Percentiles rank a stretch among this genome's conserved stretches.
These are phyloP conservation scores for Apamea epomidion DNA, from an alignment of 2,888 invertebrate species.

Conservation along the genomic window DNA sequence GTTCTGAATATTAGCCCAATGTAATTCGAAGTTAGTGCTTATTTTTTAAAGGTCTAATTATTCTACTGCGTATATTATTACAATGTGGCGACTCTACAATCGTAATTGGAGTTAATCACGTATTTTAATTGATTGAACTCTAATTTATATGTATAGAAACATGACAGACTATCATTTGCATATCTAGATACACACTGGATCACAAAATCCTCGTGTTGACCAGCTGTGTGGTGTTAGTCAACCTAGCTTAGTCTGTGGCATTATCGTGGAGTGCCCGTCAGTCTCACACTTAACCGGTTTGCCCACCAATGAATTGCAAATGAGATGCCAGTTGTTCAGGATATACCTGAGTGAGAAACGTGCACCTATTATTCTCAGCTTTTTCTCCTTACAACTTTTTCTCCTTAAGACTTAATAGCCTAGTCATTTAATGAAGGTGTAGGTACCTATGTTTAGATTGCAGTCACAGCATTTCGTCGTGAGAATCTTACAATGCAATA, in stretches of 20 bases:
- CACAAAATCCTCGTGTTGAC: neutral
- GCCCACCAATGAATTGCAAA: slow-evolving; percentile 46
- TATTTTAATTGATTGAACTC: slow-evolving; percentile 12
- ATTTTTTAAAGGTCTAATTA: neutral
- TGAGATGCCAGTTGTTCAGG: slow-evolving; percentile 52
- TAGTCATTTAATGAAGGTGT: neutral
- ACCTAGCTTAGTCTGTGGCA: neutral
- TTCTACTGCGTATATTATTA: neutral
- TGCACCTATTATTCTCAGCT: slow-evolving; percentile 6
- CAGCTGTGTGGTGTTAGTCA: neutral
- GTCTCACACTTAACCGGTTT: slow-evolving; percentile 44
- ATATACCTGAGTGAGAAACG: slow-evolving; percentile 17
- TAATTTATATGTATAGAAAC: slow-evolving; percentile 1
- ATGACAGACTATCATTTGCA: neutral
- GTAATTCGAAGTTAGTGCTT: neutral
- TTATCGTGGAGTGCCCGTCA: slow-evolving; percentile 6
- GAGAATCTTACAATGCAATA: slow-evolving; percentile 1
- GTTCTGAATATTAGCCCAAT: too few species aligned
- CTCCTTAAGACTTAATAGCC: neutral
- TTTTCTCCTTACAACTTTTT: neutral
- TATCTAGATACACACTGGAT: neutral
- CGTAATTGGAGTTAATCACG: neutral
- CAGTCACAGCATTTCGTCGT: neutral
- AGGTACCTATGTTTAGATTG: neutral
- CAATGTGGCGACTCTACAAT: neutral